A percentile compares a stretch with the other conserved stretches of the same genome.
phyloP scores from a whole-genome alignment of 2,797 vertebrate species.

The Ptychobarbus kaznakovi region DNA sequence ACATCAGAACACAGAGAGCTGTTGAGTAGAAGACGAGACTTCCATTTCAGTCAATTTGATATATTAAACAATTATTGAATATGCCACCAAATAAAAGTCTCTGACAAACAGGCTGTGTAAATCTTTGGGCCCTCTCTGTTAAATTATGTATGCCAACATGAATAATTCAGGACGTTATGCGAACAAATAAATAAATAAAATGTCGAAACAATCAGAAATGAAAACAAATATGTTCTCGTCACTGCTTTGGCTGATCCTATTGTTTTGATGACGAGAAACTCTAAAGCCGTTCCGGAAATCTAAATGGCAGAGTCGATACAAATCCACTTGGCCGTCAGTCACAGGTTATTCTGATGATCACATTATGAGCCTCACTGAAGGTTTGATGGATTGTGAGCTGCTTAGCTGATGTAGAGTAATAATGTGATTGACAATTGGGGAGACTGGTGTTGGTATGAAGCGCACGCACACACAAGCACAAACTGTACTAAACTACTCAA shows the following conservation, averaged over 20 bases:
- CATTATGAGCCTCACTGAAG: slow-evolving; percentile 60
- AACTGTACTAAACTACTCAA: not conserved
- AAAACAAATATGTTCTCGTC: slow-evolving; percentile 60
- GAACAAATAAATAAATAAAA: slow-evolving; percentile 57
- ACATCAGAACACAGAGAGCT: slow-evolving; percentile 51
- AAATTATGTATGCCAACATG: slow-evolving; percentile 76
- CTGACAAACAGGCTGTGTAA: slow-evolving; percentile 78
- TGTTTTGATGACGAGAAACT: slow-evolving; percentile 61
- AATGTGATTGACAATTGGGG: slow-evolving; percentile 66
- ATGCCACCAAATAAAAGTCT: slow-evolving; percentile 80
- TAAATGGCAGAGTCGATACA: slow-evolving; percentile 69
- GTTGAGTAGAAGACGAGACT: slow-evolving; percentile 51
- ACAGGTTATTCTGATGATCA: slow-evolving; percentile 62
- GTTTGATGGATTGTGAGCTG: slow-evolving; percentile 65
- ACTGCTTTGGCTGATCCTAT: slow-evolving; percentile 46
- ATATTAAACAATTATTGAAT: slow-evolving; percentile 83
- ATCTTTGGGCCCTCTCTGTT: slow-evolving; percentile 72
- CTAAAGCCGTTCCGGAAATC: slow-evolving; percentile 64
- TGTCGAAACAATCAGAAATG: slow-evolving; percentile 45
- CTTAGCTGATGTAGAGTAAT: slow-evolving; percentile 61
- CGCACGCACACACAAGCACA: not conserved
- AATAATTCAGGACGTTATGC: slow-evolving; percentile 74
- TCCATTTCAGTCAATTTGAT: slow-evolving; percentile 77
- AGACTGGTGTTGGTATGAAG: slow-evolving; percentile 19
- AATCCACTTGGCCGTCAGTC: slow-evolving; percentile 70